These are phyloP conservation scores for Falco punctatus DNA, from an alignment of 2,113 vertebrate genomes.

Conservation along the genomic window DNA sequence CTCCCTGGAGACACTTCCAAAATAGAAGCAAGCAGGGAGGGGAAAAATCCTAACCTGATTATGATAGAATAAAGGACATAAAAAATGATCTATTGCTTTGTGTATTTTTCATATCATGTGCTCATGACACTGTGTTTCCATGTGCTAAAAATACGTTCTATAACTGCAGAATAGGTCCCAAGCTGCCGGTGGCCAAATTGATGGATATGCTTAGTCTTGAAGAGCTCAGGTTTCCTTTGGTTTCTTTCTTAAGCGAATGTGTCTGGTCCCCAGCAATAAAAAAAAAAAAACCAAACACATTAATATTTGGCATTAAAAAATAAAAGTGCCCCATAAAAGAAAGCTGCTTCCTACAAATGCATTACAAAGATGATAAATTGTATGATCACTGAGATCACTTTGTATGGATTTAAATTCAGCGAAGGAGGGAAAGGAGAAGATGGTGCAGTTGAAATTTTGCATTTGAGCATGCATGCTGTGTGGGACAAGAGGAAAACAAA, in stretches of 20 bases:
- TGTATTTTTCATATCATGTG: constrained; percentile 19
- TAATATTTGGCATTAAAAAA: not conserved
- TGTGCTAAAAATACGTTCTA: constrained; percentile 54
- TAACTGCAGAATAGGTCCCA: not conserved
- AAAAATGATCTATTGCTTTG: not conserved
- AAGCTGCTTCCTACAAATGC: not conserved
- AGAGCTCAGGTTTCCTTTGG: not conserved
- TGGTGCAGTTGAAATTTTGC: not conserved
- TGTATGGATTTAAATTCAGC: not conserved
- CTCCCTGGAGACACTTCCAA: not conserved
- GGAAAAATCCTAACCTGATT: not conserved
- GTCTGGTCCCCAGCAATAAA: fast-evolving
- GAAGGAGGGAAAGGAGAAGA: not conserved
- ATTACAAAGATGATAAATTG: not conserved
- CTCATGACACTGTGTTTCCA: not conserved
- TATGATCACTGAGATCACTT: fast-evolving
- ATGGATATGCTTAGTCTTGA: not conserved
- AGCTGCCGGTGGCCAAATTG: not conserved
- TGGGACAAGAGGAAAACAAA: no score
- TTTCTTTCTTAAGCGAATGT: fast-evolving
- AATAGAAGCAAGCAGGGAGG: not conserved
- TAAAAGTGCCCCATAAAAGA: not conserved
- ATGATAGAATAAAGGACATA: not conserved
- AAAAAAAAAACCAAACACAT: no score
- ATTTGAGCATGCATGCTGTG: fast-evolving